Evolutionary conservation across 2,113 vertebrate species (phyloP).

Genomic region (Saguinus imperator): DNA sequence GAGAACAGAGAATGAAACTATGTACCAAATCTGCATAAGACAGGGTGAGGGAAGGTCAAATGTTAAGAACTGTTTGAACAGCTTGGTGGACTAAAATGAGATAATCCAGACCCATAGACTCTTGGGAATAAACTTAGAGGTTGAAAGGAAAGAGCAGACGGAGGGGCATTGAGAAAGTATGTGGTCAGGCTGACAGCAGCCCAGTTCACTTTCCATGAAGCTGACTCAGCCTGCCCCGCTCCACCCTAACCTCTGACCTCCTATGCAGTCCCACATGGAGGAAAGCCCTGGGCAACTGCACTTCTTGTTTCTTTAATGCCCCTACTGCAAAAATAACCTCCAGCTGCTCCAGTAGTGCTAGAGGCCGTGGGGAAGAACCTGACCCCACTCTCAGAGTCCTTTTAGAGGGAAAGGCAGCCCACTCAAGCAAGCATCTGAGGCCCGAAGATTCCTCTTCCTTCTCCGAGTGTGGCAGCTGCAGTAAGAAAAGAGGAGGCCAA

Average conservation of each 20-base stretch:
- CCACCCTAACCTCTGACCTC: constrained; percentile 45
- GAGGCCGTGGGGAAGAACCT: not conserved
- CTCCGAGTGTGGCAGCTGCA: constrained; percentile 61
- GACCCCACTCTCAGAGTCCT: constrained; percentile 14
- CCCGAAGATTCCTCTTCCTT: constrained; percentile 47
- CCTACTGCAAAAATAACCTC: constrained; percentile 72
- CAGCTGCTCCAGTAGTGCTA: constrained; percentile 69
- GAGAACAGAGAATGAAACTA: not conserved
- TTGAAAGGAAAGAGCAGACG: not conserved
- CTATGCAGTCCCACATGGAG: not conserved
- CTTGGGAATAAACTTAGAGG: not conserved
- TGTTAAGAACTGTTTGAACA: constrained; percentile 44
- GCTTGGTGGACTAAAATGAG: not conserved
- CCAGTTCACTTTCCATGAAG: not conserved
- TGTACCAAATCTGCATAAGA: not conserved
- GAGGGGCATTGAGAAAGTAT: not conserved
- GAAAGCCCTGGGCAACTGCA: constrained; percentile 58
- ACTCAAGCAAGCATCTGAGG: constrained; percentile 63
- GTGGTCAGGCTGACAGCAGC: not conserved
- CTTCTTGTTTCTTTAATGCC: constrained; percentile 47
- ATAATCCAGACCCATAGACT: not conserved
- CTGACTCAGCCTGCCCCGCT: not conserved
- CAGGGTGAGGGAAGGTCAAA: not conserved
- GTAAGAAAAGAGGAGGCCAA: not conserved
- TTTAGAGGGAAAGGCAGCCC: constrained; percentile 61